Evolutionary conservation across 2,113 vertebrate genomes (phyloP), one percentile per base, ranked within the genome.

Genomic region (Lampris megalopsis): DNA sequence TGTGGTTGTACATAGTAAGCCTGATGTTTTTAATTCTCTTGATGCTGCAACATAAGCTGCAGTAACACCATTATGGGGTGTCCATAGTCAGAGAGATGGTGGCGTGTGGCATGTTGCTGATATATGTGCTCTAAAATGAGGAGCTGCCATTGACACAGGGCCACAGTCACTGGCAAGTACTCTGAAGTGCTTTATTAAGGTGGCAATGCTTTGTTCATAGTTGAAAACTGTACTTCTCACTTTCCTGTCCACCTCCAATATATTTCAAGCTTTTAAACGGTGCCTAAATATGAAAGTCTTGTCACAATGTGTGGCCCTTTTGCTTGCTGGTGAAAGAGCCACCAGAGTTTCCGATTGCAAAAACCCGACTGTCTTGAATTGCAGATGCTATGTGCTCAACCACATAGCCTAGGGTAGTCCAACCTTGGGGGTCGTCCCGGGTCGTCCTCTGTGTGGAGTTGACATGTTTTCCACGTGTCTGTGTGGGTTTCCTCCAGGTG

Each of bases 311-410:
- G 82, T 75, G 91, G 91, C 89, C 89, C 91, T 91, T 86, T 71
- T 52, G 59, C 80, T 68, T 87, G 92, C 91, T 90, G 89, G 89
- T 92, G 87, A 85, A 75, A 79, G 79, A 86, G 75, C 68, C 50
- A 73, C 72, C 56, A 24, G 6, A 41, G 24, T n/a, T 49, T 9
- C 10, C 13, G 38, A 37, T 61, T 13, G 61, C 40, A 56, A 24
- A 24, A 68, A 53, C 37, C 49, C 36, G 37, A 40, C 64, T 45
- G 42, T 24, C 43, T 60, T 63, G 47, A 36, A 38, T 53, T 3
- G 4, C 50, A 38, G 45, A 49, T 11, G 38, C n/a, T 1, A 52
- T 76, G 73, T 68, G 82, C 81, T 72, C 35, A 77, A 57, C 52
- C 8, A 38, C 24, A 24, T 24, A 24, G 24, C 24, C 24, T 24